A percentile compares a stretch with the other conserved stretches of the same genome.
These are phyloP conservation scores for Biston betularia DNA, from an alignment of 2,888 invertebrate species.

Conservation along the genomic window DNA sequence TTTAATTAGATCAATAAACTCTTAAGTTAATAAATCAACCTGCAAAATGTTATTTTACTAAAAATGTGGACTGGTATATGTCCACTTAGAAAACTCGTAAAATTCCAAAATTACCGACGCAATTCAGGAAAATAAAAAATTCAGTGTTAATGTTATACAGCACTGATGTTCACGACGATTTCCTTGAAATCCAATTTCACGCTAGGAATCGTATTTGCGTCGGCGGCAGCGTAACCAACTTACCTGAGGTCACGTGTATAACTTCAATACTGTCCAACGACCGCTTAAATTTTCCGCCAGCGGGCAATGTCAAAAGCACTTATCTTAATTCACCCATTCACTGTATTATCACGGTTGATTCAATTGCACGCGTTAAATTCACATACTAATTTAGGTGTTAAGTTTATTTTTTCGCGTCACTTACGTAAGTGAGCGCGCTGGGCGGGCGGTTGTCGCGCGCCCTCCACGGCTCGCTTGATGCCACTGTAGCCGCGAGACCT, in stretches of 20 bases:
- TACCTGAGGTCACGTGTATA: conserved; percentile 36
- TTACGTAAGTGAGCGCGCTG: conserved; percentile 75
- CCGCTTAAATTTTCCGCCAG: conserved; percentile 18
- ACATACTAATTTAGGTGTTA: conserved; percentile 35
- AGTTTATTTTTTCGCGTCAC: conserved; percentile 59
- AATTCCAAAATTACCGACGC: not conserved
- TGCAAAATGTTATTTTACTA: not conserved
- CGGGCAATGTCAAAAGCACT: conserved; percentile 30
- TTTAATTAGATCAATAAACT: not conserved
- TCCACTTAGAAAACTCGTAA: too few species aligned
- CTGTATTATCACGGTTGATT: conserved; percentile 30
- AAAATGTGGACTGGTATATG: not conserved
- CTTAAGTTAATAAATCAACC: not conserved
- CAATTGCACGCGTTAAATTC: conserved; percentile 35
- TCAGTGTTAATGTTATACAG: not conserved
- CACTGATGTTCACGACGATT: conserved; percentile 6
- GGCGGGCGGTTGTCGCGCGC: conserved; percentile 56
- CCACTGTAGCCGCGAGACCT: conserved; percentile 62
- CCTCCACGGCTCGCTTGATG: conserved; percentile 65
- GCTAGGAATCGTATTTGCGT: conserved; percentile 28
- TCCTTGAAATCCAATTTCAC: conserved; percentile 28
- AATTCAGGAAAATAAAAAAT: not conserved
- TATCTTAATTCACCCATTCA: conserved; percentile 38
- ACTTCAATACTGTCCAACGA: conserved; percentile 34
- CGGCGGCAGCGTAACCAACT: conserved; percentile 34